Evolutionary conservation across 2,113 vertebrate genomes (phyloP).

Genomic region (Tupaia chinensis): DNA sequence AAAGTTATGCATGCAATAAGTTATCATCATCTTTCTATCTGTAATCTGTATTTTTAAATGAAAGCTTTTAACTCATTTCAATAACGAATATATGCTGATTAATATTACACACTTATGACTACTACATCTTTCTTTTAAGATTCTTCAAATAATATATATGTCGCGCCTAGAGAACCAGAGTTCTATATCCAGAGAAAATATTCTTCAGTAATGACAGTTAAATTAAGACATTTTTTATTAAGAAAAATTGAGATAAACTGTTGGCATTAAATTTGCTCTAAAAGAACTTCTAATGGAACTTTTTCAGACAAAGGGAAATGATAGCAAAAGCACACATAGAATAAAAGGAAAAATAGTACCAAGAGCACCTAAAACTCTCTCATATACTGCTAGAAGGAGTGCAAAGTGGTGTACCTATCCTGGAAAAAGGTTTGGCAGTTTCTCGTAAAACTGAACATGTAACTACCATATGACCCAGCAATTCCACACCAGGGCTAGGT

Average conservation of each 20-base stretch:
- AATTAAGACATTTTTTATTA: not conserved
- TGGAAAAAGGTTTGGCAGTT: not conserved
- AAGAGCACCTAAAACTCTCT: not conserved
- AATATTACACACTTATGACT: not conserved
- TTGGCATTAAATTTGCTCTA: not conserved
- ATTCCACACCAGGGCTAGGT: not conserved
- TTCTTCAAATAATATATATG: not conserved
- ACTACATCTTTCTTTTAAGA: not conserved
- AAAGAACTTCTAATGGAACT: not conserved
- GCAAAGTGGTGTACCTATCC: not conserved
- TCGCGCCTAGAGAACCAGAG: not conserved
- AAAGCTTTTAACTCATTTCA: not conserved
- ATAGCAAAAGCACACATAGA: not conserved
- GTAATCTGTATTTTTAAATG: not conserved
- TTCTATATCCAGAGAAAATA: conserved; percentile 3
- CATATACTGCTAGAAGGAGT: not conserved
- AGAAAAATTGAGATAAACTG: not conserved
- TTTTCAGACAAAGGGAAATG: not conserved
- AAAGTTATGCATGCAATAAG: not conserved
- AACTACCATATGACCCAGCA: not conserved
- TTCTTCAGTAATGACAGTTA: not conserved
- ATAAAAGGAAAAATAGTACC: not conserved
- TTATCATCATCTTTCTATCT: not conserved
- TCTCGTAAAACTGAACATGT: not conserved
- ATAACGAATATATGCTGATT: not conserved